Evolutionary conservation across 2,113 vertebrate genomes (phyloP), one percentile per base, ranked within the genome.

Genomic region (Catharus bicknelli): DNA sequence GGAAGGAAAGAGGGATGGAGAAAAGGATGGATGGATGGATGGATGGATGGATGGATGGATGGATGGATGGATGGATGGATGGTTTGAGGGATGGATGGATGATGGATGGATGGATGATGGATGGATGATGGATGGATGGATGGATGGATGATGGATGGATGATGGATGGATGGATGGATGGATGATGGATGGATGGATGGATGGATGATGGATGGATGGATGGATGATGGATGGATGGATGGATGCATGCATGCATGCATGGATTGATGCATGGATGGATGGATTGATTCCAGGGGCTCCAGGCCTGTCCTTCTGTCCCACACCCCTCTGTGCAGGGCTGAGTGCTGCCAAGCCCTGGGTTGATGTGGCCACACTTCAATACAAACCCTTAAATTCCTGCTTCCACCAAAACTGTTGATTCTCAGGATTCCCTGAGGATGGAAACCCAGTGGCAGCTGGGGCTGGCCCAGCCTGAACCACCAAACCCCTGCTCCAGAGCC

Each of bases 401-500:
- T 78, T 76, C 55, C 23, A 29, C 51, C 66, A 25, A 51, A 74
- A 16, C 13, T 26, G 36, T 30, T 18, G 7, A 0, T 40, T 62
- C 36, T 54, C 6, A 36, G 30, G 27, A 11, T 53, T 11, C n/a
- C 25, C 47, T 29, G 29, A 43, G 0, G 4, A 17, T 6, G 17
- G 42, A 45, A 59, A 20, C 8, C 18, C 38, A 7, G 36, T 0
- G 4, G 5, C 1, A 14, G 19, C 62, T 23, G 62, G 10, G 50
- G 11, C 32, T 61, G 40, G 21, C 25, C 84, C 75, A 38, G 34
- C 34, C 66, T 32, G 29, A 69, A 15, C 16, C 34, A 5, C 12
- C 55, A 14, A 55, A 79, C 23, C 18, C 16, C 47, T 10, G 18
- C 25, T 25, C 8, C 19, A 9, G 59, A n/a, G 36, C 38, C 40